Evolutionary conservation across 2,797 vertebrate species (phyloP).

Genomic region (Halcyon chelicuti): DNA sequence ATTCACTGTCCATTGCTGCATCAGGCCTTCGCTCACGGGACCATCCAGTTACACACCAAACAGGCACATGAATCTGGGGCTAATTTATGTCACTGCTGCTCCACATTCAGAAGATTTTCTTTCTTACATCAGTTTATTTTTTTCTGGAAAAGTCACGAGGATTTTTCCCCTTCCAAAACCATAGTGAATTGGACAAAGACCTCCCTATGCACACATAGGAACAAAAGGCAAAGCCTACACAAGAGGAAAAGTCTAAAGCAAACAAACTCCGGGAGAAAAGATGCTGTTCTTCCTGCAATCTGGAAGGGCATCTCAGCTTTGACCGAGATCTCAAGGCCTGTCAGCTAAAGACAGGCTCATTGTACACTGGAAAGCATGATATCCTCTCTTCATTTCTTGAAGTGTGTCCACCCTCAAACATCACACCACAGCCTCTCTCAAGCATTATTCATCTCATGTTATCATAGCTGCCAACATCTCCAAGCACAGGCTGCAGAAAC

Average conservation of each 20-base stretch:
- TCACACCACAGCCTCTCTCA: conserved; percentile 50
- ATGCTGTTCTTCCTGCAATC: background rate
- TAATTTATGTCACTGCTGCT: background rate
- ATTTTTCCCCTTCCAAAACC: background rate
- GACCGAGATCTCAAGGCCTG: background rate
- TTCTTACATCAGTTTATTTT: background rate
- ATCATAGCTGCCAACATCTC: conserved; percentile 54
- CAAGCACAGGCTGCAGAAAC: conserved; percentile 25
- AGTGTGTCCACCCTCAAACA: conserved; percentile 63
- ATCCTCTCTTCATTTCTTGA: conserved; percentile 17
- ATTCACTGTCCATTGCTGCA: background rate
- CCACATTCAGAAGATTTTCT: background rate
- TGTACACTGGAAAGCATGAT: background rate
- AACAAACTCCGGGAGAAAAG: background rate
- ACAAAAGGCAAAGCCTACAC: background rate
- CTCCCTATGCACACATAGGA: background rate
- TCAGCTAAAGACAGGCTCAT: conserved; percentile 28
- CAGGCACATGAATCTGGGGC: background rate
- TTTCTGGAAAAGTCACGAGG: background rate
- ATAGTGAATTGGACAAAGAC: background rate
- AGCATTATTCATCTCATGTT: conserved; percentile 39
- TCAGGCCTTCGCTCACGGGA: background rate
- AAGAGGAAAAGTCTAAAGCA: background rate
- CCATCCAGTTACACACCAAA: background rate
- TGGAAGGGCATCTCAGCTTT: background rate